Evolutionary conservation across 2,113 vertebrate genomes (phyloP).

Genomic region (Epinephelus cyanopodus): DNA sequence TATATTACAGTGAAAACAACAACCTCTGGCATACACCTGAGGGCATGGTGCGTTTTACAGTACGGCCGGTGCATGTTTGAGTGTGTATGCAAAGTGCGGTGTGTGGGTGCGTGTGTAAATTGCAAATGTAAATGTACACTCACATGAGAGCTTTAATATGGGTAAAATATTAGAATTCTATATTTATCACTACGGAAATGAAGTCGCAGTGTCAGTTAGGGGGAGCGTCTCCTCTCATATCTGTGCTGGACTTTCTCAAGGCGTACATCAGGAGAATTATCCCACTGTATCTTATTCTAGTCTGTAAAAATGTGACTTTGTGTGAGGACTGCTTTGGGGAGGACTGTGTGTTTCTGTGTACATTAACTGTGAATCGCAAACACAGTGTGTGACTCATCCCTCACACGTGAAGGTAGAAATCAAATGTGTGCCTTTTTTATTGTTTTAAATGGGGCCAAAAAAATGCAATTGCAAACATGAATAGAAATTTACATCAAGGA

Average conservation of each 20-base stretch:
- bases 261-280: neutral
- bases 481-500: slow-evolving; percentile 28
- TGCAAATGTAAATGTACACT: slow-evolving; percentile 33
- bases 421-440: slow-evolving; percentile 9
- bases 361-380: slow-evolving; percentile 7
- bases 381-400: neutral
- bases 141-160: slow-evolving; percentile 38
- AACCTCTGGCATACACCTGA: slow-evolving; percentile 79
- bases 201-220: slow-evolving; percentile 5
- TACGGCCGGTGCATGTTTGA: slow-evolving; percentile 29
- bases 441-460: neutral
- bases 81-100: slow-evolving; percentile 25
- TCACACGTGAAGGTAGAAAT: neutral
- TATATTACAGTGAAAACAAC: slow-evolving; percentile 83
- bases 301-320: slow-evolving; percentile 1
- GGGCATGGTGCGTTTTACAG: slow-evolving; percentile 65
- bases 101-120: slow-evolving; percentile 24
- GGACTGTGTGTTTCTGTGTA: neutral
- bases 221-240: neutral
- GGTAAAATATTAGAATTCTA: slow-evolving; percentile 44
- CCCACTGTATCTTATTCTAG: neutral
- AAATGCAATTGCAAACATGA: slow-evolving; percentile 29
- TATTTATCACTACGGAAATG: slow-evolving; percentile 50
- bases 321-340: neutral
- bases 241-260: slow-evolving; percentile 6